A percentile compares a stretch with the other conserved stretches of the same genome.
Conservation (phyloP, 2,888 invertebrate genomes). For the Lordiphosa fenestrarum region DNA sequence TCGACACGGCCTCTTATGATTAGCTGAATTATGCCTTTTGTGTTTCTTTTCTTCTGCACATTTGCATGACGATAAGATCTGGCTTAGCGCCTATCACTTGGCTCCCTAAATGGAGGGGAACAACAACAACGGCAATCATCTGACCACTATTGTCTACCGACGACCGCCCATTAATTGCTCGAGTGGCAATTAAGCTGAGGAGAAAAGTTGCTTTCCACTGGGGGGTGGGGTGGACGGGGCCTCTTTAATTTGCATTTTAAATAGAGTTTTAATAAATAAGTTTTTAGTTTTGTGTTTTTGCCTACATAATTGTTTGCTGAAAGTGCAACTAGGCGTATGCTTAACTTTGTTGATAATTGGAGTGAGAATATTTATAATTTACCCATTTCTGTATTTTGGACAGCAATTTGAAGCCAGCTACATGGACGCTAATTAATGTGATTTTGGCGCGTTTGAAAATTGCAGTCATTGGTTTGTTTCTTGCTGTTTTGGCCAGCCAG, state of each 20-base stretch:
- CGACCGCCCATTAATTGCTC: conserved; percentile 22
- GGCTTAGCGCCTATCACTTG: conserved; percentile 27
- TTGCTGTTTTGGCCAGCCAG: conserved; percentile 8
- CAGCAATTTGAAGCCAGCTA: conserved; percentile 32
- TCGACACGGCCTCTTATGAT: conserved; percentile 67
- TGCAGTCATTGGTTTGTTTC: conserved; percentile 31
- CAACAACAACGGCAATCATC: conserved; percentile 19
- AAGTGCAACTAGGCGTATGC: conserved; percentile 71
- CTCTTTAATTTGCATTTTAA: conserved; percentile 66
- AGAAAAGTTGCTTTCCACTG: conserved; percentile 51
- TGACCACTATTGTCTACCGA: conserved; percentile 46
- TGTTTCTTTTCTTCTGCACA: conserved; percentile 32
- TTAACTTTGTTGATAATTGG: conserved; percentile 72
- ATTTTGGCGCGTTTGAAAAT: conserved; percentile 49
- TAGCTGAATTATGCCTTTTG: conserved; percentile 59
- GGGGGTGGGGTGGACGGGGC: conserved; percentile 11
- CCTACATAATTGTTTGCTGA: conserved; percentile 61
- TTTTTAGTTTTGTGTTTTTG: conserved; percentile 35
- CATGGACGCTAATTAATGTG: conserved; percentile 60
- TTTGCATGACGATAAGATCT: conserved; percentile 61
- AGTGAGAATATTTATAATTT: conserved; percentile 68
- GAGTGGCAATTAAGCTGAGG: conserved; percentile 53
- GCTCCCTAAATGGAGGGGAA: conserved; percentile 29
- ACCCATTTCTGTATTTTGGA: conserved; percentile 12
- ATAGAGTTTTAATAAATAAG: conserved; percentile 55